Evolutionary conservation across 1,140 invertebrate species (phyloP).

Genomic region (Phymorhynchus buccinoides): DNA sequence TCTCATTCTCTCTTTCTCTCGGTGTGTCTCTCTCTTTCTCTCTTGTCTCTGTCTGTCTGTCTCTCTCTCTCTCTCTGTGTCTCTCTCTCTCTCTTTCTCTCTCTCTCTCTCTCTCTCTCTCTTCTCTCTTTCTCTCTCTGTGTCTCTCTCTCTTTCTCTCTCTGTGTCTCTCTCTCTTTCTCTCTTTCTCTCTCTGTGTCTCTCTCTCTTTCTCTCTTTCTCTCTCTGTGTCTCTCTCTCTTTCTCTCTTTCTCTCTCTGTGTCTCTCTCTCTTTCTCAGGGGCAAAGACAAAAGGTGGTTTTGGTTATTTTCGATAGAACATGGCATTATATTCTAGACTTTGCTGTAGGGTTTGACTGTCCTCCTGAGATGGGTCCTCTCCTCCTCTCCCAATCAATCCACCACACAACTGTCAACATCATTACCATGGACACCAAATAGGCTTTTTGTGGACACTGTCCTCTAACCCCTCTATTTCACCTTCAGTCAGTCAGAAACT

Average conservation of each 20-base stretch:
- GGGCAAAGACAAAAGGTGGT: too few species aligned
- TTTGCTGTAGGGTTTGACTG: too few species aligned
- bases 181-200: background rate
- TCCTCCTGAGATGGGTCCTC: too few species aligned
- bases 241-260: background rate
- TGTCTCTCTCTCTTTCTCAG: slow-evolving; percentile 5
- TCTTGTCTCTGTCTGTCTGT: slow-evolving; percentile 30
- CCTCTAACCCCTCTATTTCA: too few species aligned
- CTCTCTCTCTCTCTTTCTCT: slow-evolving; percentile 2
- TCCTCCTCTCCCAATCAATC: too few species aligned
- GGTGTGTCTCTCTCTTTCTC: slow-evolving; percentile 14
- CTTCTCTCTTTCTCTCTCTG: background rate
- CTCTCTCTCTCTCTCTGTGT: background rate
- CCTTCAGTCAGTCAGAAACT: too few species aligned
- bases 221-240: background rate
- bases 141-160: slow-evolving; percentile 22
- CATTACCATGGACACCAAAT: too few species aligned
- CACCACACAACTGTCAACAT: too few species aligned
- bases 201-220: background rate
- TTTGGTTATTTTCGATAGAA: too few species aligned
- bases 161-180: slow-evolving; percentile 32
- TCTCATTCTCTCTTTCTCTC: background rate
- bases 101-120: background rate
- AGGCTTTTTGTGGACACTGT: too few species aligned
- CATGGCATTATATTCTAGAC: too few species aligned